phyloP scores from a whole-genome alignment of 2,888 invertebrate genomes.

The Agriopis leucophaearia region DNA sequence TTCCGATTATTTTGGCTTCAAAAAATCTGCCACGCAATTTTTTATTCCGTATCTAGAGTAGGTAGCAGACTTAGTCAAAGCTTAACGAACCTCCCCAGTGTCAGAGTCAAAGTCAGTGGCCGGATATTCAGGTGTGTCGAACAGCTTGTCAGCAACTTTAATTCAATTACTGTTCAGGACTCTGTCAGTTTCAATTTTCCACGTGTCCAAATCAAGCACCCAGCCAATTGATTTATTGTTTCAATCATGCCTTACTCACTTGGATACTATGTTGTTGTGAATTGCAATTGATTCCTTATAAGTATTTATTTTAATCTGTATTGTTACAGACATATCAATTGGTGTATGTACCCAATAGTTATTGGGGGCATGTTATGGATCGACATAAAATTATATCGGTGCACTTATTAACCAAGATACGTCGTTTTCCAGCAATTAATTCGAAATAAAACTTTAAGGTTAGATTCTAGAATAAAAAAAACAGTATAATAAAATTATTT shows the following conservation, averaged over 20 bases:
- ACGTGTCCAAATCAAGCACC: constrained; percentile 7
- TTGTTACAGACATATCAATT: constrained; percentile 18
- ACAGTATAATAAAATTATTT: too few species aligned
- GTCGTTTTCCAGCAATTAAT: too few species aligned
- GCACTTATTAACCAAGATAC: too few species aligned
- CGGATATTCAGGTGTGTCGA: neutral
- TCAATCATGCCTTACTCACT: constrained; percentile 24
- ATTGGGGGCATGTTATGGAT: neutral
- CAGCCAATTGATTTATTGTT: constrained; percentile 21
- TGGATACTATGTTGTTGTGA: constrained; percentile 9
- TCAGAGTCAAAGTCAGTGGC: neutral
- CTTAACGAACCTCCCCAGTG: neutral
- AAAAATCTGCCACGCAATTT: too few species aligned
- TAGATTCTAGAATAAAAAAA: too few species aligned
- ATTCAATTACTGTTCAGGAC: constrained; percentile 8
- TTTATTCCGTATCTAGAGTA: too few species aligned
- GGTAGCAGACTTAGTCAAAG: too few species aligned
- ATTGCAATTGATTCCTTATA: constrained; percentile 14
- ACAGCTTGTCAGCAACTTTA: neutral
- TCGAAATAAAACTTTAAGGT: too few species aligned
- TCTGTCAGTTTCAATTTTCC: constrained; percentile 17
- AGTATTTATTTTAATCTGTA: constrained; percentile 7
- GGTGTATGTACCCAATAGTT: neutral
- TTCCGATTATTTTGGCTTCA: too few species aligned
- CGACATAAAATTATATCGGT: too few species aligned